Evolutionary conservation across 2,113 vertebrate genomes (phyloP), one percentile per base, ranked within the genome.

Genomic region (Heterochromis multidens): DNA sequence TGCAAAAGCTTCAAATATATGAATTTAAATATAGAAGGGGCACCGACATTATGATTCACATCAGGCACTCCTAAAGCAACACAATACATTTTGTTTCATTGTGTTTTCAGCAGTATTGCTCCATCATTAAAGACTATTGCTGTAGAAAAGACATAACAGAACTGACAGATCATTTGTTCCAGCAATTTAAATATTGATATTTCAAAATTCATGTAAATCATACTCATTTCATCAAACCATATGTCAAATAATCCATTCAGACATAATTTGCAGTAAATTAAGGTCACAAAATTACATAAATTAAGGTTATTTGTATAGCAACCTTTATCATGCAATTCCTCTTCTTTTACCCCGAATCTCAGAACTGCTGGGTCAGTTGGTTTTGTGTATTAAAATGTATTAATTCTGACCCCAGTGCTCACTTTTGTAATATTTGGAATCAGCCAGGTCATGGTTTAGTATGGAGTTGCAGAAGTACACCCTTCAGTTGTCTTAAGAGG

Each of bases 1-100:
- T 80, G 88, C 88, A 88, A 91, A 91, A 77, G 81, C 90, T 94
- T 95, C 87, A 95, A 93, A 95, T 92, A 92, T 94, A 82, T 90
- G 87, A 92, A 93, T 95, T 95, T 95, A 95, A 94, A 96, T 95
- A 94, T 94, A 87, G 93, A 94, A 92, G 90, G 90, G 84, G 92
- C 90, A 84, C 60, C 81, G 82, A 80, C 78, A 94, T 93, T 88
- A 86, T 83, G 83, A 92, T 95, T 95, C 91, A 91, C 84, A 70
- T 89, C 92, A 94, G 89, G 90, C 49, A 23, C 87, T 84, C 85
- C 87, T 87, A 70, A 76, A 91, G 88, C 82, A 82, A 90, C 81
- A 88, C 81, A 70, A 86, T 70, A 54, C 62, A 70, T 83, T 82
- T 81, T 49, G 40, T 88, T 83, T 88, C 57, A 61, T 74, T 84